These are phyloP conservation scores for Trichopria drosophilae DNA, from an alignment of 2,888 invertebrate species.

Conservation along the genomic window DNA sequence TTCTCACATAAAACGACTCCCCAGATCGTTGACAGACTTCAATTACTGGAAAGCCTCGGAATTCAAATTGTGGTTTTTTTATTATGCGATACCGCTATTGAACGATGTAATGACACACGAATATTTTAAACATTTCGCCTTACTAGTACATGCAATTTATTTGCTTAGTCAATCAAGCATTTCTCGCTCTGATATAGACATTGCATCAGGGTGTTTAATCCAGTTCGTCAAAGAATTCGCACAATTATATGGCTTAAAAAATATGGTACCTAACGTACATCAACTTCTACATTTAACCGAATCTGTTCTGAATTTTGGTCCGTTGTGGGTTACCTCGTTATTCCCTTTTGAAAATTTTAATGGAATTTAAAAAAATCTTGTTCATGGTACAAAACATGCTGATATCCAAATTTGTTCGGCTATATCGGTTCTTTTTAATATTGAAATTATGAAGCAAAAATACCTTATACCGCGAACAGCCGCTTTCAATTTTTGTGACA, in stretches of 20 bases:
- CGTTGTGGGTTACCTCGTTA: conserved; percentile 31
- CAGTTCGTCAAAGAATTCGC: conserved; percentile 31
- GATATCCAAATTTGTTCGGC: conserved; percentile 14
- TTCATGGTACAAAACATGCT: conserved; percentile 26
- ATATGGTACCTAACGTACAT: conserved; percentile 37
- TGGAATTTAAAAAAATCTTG: conserved; percentile 29
- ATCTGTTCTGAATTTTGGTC: conserved; percentile 32
- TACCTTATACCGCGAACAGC: too few species aligned
- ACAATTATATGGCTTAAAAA: conserved; percentile 29
- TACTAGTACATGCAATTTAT: conserved; percentile 32
- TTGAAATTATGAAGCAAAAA: too few species aligned
- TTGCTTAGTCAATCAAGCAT: conserved; percentile 28
- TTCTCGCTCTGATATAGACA: conserved; percentile 15
- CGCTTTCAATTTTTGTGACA: conserved; percentile 1
- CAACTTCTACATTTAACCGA: conserved; percentile 34
- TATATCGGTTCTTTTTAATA: conserved; percentile 6
- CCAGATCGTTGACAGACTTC: conserved; percentile 28
- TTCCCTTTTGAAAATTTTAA: conserved; percentile 35
- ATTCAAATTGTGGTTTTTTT: conserved; percentile 31
- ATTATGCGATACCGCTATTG: conserved; percentile 35
- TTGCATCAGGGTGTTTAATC: conserved; percentile 19
- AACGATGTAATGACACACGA: conserved; percentile 27
- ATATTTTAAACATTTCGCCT: conserved; percentile 33
- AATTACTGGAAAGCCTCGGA: conserved; percentile 37
- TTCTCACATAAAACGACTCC: conserved; percentile 27